Evolutionary conservation across 23 tunicate species (phyloP), one percentile per base, ranked within the genome.

Genomic region (Trididemnum nubilum): DNA sequence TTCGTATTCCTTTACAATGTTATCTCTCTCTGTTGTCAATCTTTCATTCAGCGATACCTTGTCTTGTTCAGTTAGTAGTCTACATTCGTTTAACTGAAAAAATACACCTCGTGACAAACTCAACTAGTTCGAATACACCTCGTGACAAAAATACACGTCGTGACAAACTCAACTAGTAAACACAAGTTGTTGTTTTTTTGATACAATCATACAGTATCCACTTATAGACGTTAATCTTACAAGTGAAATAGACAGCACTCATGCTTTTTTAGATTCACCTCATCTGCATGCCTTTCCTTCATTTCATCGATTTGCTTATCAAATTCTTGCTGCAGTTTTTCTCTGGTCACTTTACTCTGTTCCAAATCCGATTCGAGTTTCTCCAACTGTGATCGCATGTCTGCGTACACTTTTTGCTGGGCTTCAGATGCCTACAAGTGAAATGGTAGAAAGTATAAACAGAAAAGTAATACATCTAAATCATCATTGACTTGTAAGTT

Each of bases 311-410:
- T 64, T 67, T 84, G 83, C 38, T 61, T 64, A 23, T 91, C 31
- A 75, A 67, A 82, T 58, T 92, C 97, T 1, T 77, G 81, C 51
- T 87, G 90, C 34, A 82, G 52, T 79, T 72, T 86, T 34, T 86
- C 86, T 63, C 86, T 38, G 21, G 82, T 66, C 31, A 81, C 59
- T 35, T 64, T 49, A 72, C 88, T 86, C 34, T 86, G 71, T 19
- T 86, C 92, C 77, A 92, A 64, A 54, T 92, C 97, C 0, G 52
- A 57, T 33, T 73, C 85, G 77, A 92, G 59, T 76, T 82, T 86
- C 23, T 92, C 88, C 77, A 92, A 81, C 50, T 92, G 92, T 0
- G 65, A 24, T 33, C 86, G 70, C 97, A 92, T 92, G 64, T 92
- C 97, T 31, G 81, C 79, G 44, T 81, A 92, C 18, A 92, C 87